Evolutionary conservation across 2,797 vertebrate species (phyloP).

Genomic region (Rhodeus uyekii): DNA sequence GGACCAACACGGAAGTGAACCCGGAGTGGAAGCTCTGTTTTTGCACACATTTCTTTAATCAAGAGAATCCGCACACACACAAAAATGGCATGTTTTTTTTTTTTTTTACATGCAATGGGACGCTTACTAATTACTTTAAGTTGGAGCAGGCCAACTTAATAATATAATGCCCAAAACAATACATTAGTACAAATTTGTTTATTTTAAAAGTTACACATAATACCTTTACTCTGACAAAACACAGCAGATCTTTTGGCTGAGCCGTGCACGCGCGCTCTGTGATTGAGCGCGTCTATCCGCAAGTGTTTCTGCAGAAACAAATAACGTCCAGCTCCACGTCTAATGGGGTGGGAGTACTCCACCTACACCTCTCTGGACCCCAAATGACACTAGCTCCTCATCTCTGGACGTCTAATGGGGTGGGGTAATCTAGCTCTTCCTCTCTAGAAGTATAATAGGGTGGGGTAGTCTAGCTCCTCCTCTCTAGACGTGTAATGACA

Average conservation of each 20-base stretch:
- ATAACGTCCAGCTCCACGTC: too few species aligned
- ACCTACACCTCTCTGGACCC: too few species aligned
- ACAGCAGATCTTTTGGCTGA: too few species aligned
- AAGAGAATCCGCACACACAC: neutral
- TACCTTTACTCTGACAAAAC: neutral
- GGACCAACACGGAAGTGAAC: neutral
- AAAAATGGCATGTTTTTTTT: neutral
- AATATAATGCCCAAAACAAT: neutral
- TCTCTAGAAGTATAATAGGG: too few species aligned
- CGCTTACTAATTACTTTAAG: neutral
- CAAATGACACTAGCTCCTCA: too few species aligned
- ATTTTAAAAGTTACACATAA: neutral
- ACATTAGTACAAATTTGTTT: neutral
- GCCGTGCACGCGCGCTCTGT: neutral
- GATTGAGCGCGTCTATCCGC: neutral
- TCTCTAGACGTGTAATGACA: too few species aligned
- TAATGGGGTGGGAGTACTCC: too few species aligned
- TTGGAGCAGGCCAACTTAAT: too few species aligned
- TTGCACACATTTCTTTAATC: neutral
- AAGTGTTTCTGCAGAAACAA: too few species aligned
- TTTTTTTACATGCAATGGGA: neutral
- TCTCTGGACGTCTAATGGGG: too few species aligned
- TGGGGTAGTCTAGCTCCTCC: too few species aligned
- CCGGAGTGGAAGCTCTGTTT: neutral
- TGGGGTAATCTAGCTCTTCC: too few species aligned